phyloP scores from a whole-genome alignment of 1,140 invertebrate species.

The Solenopsis invicta region DNA sequence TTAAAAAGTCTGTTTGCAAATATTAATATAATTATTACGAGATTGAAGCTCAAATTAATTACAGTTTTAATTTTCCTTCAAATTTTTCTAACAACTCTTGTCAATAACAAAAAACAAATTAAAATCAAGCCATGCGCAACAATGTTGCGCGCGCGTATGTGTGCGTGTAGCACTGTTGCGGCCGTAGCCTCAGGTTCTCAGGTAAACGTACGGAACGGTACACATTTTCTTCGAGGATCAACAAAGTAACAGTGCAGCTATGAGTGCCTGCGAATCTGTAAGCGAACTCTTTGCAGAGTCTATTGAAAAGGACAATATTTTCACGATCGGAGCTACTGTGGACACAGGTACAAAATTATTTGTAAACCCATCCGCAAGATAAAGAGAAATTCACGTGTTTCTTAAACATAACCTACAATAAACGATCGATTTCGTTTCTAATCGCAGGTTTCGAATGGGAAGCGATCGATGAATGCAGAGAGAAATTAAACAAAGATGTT shows the following conservation, averaged over 20 bases:
- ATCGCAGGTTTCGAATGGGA: slow-evolving; percentile 87
- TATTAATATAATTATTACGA: background rate
- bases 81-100: background rate
- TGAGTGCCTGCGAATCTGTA: slow-evolving; percentile 67
- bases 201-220: background rate
- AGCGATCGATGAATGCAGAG: slow-evolving; percentile 87
- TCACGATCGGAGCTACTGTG: slow-evolving; percentile 75
- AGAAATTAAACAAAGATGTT: slow-evolving; percentile 84
- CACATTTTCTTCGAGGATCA: background rate
- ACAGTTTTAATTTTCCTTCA: background rate
- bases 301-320: slow-evolving; percentile 61
- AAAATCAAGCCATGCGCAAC: slow-evolving; percentile 10
- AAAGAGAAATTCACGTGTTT: slow-evolving; percentile 33
- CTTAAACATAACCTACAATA: slow-evolving; percentile 62
- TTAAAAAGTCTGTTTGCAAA: background rate
- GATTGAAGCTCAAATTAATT: slow-evolving; percentile 12
- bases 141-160: background rate
- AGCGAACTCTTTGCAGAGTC: slow-evolving; percentile 72
- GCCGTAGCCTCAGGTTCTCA: background rate
- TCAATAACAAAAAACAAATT: background rate
- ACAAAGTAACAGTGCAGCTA: slow-evolving; percentile 23
- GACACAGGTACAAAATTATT: slow-evolving; percentile 74
- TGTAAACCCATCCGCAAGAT: background rate
- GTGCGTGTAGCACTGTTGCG: too few species aligned
- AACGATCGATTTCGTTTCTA: background rate